Evolutionary conservation across 1,140 invertebrate species (phyloP), one percentile per base, ranked within the genome.

Genomic region (Acromyrmex charruanus): DNA sequence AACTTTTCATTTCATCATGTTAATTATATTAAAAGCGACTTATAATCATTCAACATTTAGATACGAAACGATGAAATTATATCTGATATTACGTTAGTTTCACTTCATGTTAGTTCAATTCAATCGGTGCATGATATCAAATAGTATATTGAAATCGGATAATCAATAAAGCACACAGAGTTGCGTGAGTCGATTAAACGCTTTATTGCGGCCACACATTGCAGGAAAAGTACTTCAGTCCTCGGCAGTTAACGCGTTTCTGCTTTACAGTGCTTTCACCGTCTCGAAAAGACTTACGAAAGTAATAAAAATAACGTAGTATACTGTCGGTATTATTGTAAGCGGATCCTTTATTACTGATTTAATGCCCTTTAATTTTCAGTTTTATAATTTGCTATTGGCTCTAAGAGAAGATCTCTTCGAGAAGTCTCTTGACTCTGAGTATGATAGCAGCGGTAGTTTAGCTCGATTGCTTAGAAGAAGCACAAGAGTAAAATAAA

Each of bases 121-220:
- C 39, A 84, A 75, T 75, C 25, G 44, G 39, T 31, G 14, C 12
- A 16, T 71, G 51, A 39, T 55, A 81, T 0, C 5, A 25, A n/a
- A 1, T 25, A 14, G n/a, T 84, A 18, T 61, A 74, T 84, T 74
- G 80, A 84, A 84, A 84, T 84, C 80, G n/a, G 49, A 84, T 75
- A 84, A 84, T 84, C 80, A 75, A 84, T 74, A 63, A 84, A 84
- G 58, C 69, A 61, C 55, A 61, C 28, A 75, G 35, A 39, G 69
- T 84, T 31, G 69, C 55, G 69, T 51, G 39, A 82, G 10, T 84
- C 80, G 25, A 84, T 84, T 63, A 59, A 74, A 74, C 10, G 69
- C 39, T 84, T 84, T 84, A 84, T 75, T 84, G 25, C 69, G 14
- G 28, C 51, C 35, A 82, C 68, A 74, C 39, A 31, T 55, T 61